phyloP scores from a whole-genome alignment of 2,113 vertebrate species.

The Oncorhynchus gorbuscha region DNA sequence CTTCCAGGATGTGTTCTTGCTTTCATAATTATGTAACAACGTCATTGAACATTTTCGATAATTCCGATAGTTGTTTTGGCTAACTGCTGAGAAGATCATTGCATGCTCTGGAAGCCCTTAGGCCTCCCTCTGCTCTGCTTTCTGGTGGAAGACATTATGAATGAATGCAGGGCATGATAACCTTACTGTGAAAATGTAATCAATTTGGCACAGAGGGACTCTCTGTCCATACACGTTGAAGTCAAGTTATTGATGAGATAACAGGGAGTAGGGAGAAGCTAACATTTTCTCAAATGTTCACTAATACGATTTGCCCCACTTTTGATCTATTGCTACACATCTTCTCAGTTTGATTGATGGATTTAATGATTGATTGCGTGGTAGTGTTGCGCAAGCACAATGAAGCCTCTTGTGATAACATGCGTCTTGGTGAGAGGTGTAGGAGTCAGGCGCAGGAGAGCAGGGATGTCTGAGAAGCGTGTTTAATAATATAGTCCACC shows the following conservation, averaged over 20 bases:
- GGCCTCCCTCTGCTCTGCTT: background rate
- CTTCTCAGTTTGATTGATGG: conserved; percentile 6
- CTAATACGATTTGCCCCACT: background rate
- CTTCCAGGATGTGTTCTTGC: background rate
- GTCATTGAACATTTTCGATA: conserved; percentile 1
- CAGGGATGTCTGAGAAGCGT: too few relatives aligned
- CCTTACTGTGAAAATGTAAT: background rate
- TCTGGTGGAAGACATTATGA: background rate
- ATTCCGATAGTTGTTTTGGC: background rate
- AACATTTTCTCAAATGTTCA: background rate
- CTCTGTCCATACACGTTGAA: conserved; percentile 10
- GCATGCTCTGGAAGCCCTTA: conserved; percentile 21
- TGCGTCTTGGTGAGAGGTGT: too few relatives aligned
- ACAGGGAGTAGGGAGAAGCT: conserved; percentile 9
- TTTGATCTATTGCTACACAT: conserved; percentile 13
- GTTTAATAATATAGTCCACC: too few relatives aligned
- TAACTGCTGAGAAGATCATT: conserved; percentile 10
- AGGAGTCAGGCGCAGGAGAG: too few relatives aligned
- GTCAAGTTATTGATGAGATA: conserved; percentile 26
- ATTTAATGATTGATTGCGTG: conserved; percentile 13
- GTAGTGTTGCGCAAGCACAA: background rate
- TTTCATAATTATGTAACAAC: background rate
- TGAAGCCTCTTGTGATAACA: background rate
- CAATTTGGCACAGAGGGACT: background rate
- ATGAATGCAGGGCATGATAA: conserved; percentile 23